These are phyloP conservation scores for Paraescarpia echinospica DNA, from an alignment of 1,140 invertebrate genomes.

Conservation along the genomic window DNA sequence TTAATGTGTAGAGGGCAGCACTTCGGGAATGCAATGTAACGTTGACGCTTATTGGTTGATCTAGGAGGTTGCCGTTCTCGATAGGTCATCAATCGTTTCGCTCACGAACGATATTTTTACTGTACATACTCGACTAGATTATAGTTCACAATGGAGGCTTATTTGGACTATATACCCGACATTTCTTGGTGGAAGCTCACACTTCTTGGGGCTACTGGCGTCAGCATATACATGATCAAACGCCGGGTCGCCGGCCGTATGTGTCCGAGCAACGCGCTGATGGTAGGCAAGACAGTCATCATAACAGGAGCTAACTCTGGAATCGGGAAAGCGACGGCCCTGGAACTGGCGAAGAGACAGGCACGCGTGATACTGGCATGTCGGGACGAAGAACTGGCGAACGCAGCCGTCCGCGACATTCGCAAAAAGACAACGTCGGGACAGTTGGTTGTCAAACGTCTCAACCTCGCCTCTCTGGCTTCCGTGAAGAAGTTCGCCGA, in stretches of 20 bases:
- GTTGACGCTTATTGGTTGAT: neutral
- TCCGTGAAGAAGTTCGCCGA: constrained; percentile 74
- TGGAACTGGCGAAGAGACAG: constrained; percentile 64
- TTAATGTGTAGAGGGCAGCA: neutral
- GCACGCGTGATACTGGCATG: constrained; percentile 81
- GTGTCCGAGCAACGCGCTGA: constrained; percentile 8
- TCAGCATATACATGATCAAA: constrained; percentile 2
- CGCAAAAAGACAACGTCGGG: constrained; percentile 72
- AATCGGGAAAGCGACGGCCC: constrained; percentile 82
- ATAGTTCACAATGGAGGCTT: neutral
- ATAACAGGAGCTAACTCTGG: constrained; percentile 85
- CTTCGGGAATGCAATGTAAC: neutral
- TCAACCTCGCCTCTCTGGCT: constrained; percentile 72
- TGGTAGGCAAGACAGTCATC: constrained; percentile 74
- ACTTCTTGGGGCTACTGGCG: constrained; percentile 12
- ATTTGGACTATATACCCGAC: constrained; percentile 5
- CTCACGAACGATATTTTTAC: neutral
- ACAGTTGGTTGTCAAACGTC: constrained; percentile 72
- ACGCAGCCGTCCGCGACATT: constrained; percentile 75
- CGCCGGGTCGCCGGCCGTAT: neutral
- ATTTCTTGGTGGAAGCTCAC: neutral
- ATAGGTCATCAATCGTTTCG: neutral
- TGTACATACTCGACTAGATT: neutral
- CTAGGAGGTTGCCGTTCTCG: neutral
- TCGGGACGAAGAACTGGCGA: constrained; percentile 73